These are phyloP conservation scores for Melanotaenia nigrans DNA, from an alignment of 2,797 vertebrate genomes.

Conservation along the genomic window DNA sequence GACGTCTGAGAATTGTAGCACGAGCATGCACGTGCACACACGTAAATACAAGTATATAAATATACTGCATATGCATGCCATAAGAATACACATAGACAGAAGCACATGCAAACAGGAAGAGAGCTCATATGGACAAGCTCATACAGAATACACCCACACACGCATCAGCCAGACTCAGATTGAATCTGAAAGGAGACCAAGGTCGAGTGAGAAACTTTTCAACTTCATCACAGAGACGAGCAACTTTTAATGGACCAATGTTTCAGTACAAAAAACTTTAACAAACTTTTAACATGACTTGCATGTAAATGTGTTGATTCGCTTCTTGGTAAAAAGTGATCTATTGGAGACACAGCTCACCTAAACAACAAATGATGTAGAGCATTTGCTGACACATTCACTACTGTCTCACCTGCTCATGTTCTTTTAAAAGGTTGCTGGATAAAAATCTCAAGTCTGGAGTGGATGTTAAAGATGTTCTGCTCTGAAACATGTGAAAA, in stretches of 20 bases:
- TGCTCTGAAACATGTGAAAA: no score
- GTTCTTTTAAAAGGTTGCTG: no score
- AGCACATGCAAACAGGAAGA: conserved; percentile 25
- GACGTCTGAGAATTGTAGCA: conserved; percentile 73
- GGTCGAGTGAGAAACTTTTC: conserved; percentile 68
- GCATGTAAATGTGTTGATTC: conserved; percentile 62
- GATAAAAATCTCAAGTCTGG: no score
- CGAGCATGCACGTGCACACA: conserved; percentile 21
- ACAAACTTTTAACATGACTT: conserved; percentile 50
- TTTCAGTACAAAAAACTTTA: conserved; percentile 65
- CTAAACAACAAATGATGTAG: no score
- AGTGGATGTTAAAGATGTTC: no score
- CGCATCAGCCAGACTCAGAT: conserved; percentile 57
- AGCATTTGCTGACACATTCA: no score
- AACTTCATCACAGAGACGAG: conserved; percentile 68
- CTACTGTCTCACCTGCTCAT: no score
- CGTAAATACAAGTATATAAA: conserved; percentile 49
- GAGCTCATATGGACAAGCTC: conserved; percentile 26
- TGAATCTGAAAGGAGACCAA: conserved; percentile 72
- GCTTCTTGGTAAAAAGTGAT: conserved; percentile 50
- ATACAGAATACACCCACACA: conserved; percentile 36
- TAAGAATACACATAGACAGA: conserved; percentile 24
- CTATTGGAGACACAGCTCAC: conserved; percentile 22
- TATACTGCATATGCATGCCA: conserved; percentile 12
- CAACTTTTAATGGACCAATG: conserved; percentile 72